These are phyloP conservation scores for Anniella stebbinsi DNA, from an alignment of 2,797 vertebrate species.

Conservation along the genomic window DNA sequence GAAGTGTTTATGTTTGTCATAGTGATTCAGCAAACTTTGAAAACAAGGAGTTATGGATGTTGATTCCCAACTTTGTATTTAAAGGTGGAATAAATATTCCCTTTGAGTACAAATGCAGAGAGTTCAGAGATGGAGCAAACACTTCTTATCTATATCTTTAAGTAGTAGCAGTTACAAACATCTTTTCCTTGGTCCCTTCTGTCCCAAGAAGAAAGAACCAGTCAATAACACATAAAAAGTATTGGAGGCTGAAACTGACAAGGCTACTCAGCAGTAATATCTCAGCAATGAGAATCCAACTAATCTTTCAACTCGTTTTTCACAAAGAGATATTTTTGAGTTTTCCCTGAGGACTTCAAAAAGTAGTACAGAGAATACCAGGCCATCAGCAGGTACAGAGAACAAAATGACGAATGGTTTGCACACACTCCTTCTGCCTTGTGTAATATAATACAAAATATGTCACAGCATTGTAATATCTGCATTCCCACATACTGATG, in stretches of 20 bases:
- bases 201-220: constrained; percentile 25
- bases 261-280: constrained; percentile 62
- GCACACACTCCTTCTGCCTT: constrained; percentile 52
- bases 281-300: constrained; percentile 50
- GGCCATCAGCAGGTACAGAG: constrained; percentile 64
- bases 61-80: not conserved
- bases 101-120: not conserved
- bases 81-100: not conserved
- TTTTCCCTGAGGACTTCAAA: constrained; percentile 66
- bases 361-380: constrained; percentile 64
- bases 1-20: not conserved
- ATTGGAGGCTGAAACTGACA: constrained; percentile 61
- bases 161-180: not conserved
- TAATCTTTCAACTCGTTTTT: constrained; percentile 62
- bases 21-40: not conserved
- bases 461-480: constrained; percentile 5
- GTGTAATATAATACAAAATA: constrained; percentile 42
- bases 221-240: constrained; percentile 62
- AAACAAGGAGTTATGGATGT: not conserved
- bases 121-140: not conserved
- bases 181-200: not conserved
- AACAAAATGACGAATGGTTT: constrained; percentile 66
- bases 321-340: constrained; percentile 53
- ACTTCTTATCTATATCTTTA: not conserved
- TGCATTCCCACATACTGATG: constrained; percentile 37